Conservation (phyloP, 2,888 invertebrate genomes). For the Entomobrya proxima region DNA sequence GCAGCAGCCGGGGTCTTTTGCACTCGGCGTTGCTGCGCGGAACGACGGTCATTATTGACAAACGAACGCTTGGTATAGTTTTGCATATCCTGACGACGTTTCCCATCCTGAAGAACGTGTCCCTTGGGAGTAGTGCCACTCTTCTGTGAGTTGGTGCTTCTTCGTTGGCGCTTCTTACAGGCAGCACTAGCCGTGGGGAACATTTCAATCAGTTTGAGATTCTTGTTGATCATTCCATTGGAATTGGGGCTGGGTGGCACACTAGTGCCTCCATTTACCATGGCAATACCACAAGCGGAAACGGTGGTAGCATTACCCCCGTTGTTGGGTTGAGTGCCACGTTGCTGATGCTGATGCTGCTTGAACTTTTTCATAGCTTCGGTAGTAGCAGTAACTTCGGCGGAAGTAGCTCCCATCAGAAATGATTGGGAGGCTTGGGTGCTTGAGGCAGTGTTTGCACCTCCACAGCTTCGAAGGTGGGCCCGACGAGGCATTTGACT, state of each 20-base stretch:
- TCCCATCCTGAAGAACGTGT: constrained; percentile 24
- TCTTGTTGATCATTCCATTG: constrained; percentile 36
- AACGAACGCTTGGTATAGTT: constrained; percentile 27
- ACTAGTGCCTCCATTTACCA: constrained; percentile 4
- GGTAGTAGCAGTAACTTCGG: no score
- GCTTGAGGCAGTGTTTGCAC: neutral
- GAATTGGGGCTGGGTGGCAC: neutral
- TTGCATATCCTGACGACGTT: constrained; percentile 34
- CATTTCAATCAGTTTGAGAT: constrained; percentile 25
- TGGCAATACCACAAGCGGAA: constrained; percentile 27
- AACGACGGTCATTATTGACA: constrained; percentile 42
- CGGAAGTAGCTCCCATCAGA: neutral
- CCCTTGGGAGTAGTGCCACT: neutral
- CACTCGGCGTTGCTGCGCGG: constrained; percentile 28
- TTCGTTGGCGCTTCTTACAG: neutral
- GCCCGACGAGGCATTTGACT: constrained; percentile 33
- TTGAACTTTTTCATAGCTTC: neutral
- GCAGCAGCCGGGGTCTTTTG: neutral
- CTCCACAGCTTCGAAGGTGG: neutral
- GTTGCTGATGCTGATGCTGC: no score
- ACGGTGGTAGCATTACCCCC: neutral
- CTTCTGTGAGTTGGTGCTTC: neutral
- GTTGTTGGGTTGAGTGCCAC: no score
- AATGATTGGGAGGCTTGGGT: neutral
- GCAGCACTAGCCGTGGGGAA: neutral